Conservation (phyloP, 2,888 invertebrate genomes). For the Notodonta ziczac region DNA sequence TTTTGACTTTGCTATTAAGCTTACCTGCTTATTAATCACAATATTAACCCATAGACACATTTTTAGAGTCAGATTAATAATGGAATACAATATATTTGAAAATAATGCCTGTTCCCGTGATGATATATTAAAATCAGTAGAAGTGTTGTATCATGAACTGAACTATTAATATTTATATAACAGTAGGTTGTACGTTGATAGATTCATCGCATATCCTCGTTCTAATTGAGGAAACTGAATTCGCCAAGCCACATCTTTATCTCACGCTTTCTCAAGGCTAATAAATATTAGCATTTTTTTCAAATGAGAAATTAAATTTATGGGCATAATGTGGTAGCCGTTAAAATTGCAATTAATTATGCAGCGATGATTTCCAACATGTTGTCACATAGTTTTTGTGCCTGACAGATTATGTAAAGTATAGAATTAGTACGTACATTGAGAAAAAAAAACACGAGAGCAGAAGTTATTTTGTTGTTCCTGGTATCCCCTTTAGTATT, state of each 20-base stretch:
- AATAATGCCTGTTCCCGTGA: too few relatives aligned
- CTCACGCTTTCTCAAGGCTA: slow-evolving; percentile 29
- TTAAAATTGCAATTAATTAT: slow-evolving; percentile 1
- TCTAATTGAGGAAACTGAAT: neutral
- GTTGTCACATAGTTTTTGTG: neutral
- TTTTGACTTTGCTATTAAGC: too few relatives aligned
- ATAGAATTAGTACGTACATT: neutral
- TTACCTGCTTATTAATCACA: too few relatives aligned
- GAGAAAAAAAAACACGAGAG: too few relatives aligned
- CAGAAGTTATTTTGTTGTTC: too few relatives aligned
- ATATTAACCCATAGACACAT: too few relatives aligned
- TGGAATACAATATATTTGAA: too few relatives aligned
- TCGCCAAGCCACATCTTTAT: neutral
- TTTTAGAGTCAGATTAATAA: too few relatives aligned
- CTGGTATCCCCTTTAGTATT: too few relatives aligned
- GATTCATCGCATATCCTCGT: neutral
- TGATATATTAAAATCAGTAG: too few relatives aligned
- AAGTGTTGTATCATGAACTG: too few relatives aligned
- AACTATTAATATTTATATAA: too few relatives aligned
- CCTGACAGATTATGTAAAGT: neutral
- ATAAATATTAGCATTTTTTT: slow-evolving; percentile 17
- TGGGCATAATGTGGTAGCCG: slow-evolving; percentile 8
- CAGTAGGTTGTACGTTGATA: neutral
- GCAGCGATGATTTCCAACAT: neutral
- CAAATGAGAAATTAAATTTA: slow-evolving; percentile 12